Evolutionary conservation across 2,797 vertebrate genomes (phyloP), one percentile per base, ranked within the genome.

Genomic region (Catostomus latipinnis): DNA sequence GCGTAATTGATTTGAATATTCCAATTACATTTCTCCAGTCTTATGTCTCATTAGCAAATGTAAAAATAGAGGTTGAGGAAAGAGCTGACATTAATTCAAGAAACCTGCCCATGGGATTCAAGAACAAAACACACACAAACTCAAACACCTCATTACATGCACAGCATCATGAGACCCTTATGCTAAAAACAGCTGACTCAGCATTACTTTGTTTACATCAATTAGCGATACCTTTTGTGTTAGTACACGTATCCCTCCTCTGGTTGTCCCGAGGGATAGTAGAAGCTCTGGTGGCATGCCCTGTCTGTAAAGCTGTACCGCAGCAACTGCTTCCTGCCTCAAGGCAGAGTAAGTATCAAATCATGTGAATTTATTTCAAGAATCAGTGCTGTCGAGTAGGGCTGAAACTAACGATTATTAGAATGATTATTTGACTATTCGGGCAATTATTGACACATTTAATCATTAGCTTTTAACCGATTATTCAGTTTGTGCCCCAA

Each of bases 1-100:
- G 11, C 52, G 57, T 74, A 74, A 74, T 74, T 74, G 71, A 74
- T 74, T 61, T 74, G 46, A 58, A 74, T 61, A 74, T 74, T 62
- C 12, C 62, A 74, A 74, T 74, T 74, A 74, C 71, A 50, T 74
- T 74, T 50, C 71, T 74, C 11, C 58, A 60, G 57, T 74, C 57
- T 71, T 52, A 56, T 57, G 53, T 71, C 69, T 60, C 71, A 74
- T 74, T 74, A 74, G 71, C 71, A 74, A 61, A 74, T 16, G 57
- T 62, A 74, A 62, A 74, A 74, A 74, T 74, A 74, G 57, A 62
- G 57, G 71, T 14, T 14, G 57, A 60, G 71, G 8, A 61, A 73
- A 73, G 2, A 46, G 71, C 56, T 74, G 71, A 74, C 71, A 74
- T 74, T 50, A 74, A 61, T 74, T 74, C 71, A 61, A 43, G 58